Conservation (phyloP, 2,888 invertebrate genomes). For the Zelleria hepariella region DNA sequence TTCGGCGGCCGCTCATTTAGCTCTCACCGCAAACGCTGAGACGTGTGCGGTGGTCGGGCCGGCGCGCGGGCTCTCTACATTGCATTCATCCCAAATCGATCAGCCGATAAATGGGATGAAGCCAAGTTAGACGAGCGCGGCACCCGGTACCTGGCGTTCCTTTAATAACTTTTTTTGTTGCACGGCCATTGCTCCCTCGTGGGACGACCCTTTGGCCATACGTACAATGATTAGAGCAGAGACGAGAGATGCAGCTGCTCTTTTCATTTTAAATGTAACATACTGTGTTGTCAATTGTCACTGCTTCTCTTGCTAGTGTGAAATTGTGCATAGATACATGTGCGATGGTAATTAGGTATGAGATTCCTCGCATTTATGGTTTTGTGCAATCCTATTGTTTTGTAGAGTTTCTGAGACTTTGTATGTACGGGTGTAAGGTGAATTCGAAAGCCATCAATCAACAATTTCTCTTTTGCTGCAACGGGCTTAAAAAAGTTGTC, state of each 20-base stretch:
- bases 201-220: slow-evolving; percentile 60
- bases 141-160: slow-evolving; percentile 49
- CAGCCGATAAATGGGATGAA: slow-evolving; percentile 18
- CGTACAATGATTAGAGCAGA: slow-evolving; percentile 61
- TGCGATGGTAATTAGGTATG: background rate
- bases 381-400: background rate
- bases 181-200: slow-evolving; percentile 56
- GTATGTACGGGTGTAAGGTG: background rate
- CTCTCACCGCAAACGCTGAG: slow-evolving; percentile 1
- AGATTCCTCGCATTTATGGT: background rate
- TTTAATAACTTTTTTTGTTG: slow-evolving; percentile 46
- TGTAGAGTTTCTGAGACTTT: background rate
- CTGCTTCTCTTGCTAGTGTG: background rate
- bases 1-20: background rate
- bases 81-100: slow-evolving; percentile 13
- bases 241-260: slow-evolving; percentile 65
- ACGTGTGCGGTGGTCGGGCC: background rate
- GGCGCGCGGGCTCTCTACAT: background rate
- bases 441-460: slow-evolving; percentile 26
- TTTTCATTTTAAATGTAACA: slow-evolving; percentile 30
- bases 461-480: slow-evolving; percentile 18
- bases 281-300: slow-evolving; percentile 21
- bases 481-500: slow-evolving; percentile 29
- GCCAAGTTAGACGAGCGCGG: background rate
- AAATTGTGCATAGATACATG: background rate